A percentile compares a stretch with the other conserved stretches of the same genome.
Evolutionary conservation across 2,888 invertebrate genomes (phyloP).

Genomic region (Caenorhabditis sp.): DNA sequence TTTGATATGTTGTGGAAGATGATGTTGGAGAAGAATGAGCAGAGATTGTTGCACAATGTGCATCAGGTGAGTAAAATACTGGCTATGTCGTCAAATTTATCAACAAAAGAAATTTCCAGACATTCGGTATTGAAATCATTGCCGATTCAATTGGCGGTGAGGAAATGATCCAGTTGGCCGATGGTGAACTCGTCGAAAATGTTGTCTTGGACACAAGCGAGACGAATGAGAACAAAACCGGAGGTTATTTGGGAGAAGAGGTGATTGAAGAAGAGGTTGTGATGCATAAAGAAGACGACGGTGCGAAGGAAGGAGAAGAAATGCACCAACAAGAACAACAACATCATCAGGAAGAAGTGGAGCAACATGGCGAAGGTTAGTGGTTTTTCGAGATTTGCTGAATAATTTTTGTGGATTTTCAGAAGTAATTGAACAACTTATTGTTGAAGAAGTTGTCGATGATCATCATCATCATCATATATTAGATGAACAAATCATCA

Average conservation of each 20-base stretch:
- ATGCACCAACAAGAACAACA: background rate
- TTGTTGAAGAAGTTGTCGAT: conserved; percentile 31
- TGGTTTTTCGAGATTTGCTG: background rate
- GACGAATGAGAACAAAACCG: background rate
- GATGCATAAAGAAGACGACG: background rate
- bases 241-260: background rate
- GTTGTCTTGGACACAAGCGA: background rate
- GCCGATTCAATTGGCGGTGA: conserved; percentile 12
- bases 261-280: background rate
- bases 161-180: conserved; percentile 3
- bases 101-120: background rate
- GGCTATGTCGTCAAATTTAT: conserved; percentile 10
- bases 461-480: conserved; percentile 13
- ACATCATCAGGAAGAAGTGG: background rate
- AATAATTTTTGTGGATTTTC: background rate
- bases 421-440: conserved; percentile 23
- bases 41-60: conserved; percentile 47
- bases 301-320: background rate
- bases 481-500: background rate
- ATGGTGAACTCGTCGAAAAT: background rate
- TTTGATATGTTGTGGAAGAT: conserved; percentile 51
- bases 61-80: conserved; percentile 18
- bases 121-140: conserved; percentile 40
- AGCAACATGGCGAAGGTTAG: background rate
- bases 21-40: conserved; percentile 49